Base-by-base conservation (phyloP, 2,113 vertebrate genomes). In the Xiphophorus couchianus region DNA sequence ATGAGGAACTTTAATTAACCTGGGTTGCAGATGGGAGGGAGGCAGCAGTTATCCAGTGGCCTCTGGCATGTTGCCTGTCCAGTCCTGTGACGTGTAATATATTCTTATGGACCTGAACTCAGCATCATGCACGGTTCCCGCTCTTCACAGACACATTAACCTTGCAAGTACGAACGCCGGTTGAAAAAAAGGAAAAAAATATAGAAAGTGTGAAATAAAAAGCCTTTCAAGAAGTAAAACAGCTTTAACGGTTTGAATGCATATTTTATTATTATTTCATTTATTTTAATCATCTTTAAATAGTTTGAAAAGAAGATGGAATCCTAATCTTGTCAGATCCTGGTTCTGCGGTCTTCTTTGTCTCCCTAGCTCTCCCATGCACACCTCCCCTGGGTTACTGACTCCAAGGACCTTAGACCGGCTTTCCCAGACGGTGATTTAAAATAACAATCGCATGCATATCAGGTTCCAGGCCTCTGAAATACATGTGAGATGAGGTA, bases 361-460 rank as follows among this genome's bases (percentile, higher is more conserved):
- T 77, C 82, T 78, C 80, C 44, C 42, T 29, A 29, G 19, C 33
- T 27, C 81, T 66, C 80, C 69, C 67, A 12, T 68, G 74, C 66
- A 35, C 71, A 37, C 66, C 73, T 77, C 70, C 70, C 80, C 78
- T 42, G 79, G 82, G 84, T 88, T 74, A 87, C 84, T 87, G 89
- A 91, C 93, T 93, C 88, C 64, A 48, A 80, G 86, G 89, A 92
- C 90, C 87, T 86, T 66, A 71, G 80, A 84, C 87, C 88, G 89
- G 78, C 85, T 93, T 93, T 94, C 92, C 89, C 93, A 93, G 92
- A 92, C 91, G 74, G 85, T 92, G 89, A 93, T 93, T 94, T 94
- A 94, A 94, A 94, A 94, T 93, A 94, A 94, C 94, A 94, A 93
- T 94, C 91, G 93, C 91, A 89, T 88, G 90, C 89, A 73, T 93